Conservation (phyloP, 2,797 vertebrate genomes). For the Uromys caudimaculatus region DNA sequence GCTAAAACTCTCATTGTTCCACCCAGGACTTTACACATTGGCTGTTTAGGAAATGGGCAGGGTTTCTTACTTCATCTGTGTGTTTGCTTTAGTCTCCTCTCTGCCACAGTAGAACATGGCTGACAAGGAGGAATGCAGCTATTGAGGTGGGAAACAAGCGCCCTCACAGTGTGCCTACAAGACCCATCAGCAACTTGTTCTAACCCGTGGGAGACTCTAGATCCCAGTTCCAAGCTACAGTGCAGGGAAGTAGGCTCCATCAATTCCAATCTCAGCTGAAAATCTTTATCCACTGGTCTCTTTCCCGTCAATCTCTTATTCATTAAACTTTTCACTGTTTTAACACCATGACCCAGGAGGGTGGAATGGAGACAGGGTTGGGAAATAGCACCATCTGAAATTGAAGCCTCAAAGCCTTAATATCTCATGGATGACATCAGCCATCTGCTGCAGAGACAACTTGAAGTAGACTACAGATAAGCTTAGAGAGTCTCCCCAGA, state of each 20-base stretch:
- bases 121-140: not conserved
- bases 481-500: not conserved
- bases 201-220: not conserved
- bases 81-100: not conserved
- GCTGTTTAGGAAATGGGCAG: too few species aligned
- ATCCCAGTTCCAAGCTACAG: not conserved
- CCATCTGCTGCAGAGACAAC: slow-evolving; percentile 36
- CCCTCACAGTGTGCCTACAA: not conserved
- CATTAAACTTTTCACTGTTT: slow-evolving; percentile 33
- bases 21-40: not conserved
- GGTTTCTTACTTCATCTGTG: not conserved
- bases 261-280: too few species aligned
- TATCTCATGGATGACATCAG: not conserved
- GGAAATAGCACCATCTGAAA: slow-evolving; percentile 45
- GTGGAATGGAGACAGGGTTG: not conserved
- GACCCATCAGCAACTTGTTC: not conserved
- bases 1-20: rapidly evolving
- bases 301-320: not conserved
- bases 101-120: not conserved
- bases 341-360: not conserved
- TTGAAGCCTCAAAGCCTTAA: not conserved
- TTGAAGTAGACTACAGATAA: not conserved
- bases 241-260: not conserved
- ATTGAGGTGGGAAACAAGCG: not conserved
- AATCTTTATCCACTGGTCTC: not conserved